phyloP scores from a whole-genome alignment of 2,888 invertebrate species.

The Meloe dianella region DNA sequence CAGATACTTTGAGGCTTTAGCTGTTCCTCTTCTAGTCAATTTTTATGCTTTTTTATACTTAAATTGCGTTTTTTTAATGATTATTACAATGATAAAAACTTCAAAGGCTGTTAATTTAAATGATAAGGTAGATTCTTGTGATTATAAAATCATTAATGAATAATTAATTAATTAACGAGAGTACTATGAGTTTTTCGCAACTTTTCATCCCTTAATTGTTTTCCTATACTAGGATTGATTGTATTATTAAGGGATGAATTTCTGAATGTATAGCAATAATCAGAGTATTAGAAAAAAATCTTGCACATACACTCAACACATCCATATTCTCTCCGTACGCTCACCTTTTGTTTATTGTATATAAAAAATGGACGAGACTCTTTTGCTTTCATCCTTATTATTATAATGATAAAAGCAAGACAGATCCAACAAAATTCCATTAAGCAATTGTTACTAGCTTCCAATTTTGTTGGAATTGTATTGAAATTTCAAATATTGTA shows the following conservation, averaged over 20 bases:
- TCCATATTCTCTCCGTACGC: constrained; percentile 20
- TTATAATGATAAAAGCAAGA: neutral
- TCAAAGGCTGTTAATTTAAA: constrained; percentile 50
- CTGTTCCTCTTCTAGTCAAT: constrained; percentile 56
- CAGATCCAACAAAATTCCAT: constrained; percentile 16
- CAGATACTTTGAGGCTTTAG: constrained; percentile 42
- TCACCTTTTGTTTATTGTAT: constrained; percentile 13
- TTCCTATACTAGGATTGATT: neutral
- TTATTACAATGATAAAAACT: constrained; percentile 35
- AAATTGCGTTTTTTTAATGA: constrained; percentile 39
- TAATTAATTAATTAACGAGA: constrained; percentile 22
- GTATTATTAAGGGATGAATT: constrained; percentile 8
- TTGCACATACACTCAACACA: constrained; percentile 9
- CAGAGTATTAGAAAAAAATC: constrained; percentile 24
- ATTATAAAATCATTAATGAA: constrained; percentile 19
- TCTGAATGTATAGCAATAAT: constrained; percentile 32
- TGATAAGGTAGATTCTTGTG: constrained; percentile 15
- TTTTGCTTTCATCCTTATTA: too few species aligned
- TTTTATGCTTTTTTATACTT: constrained; percentile 47
- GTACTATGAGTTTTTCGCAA: constrained; percentile 14
- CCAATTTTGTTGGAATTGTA: constrained; percentile 1
- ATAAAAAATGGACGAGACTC: neutral
- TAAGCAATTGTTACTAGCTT: constrained; percentile 13
- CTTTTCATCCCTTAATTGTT: neutral
- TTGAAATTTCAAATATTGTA: constrained; percentile 18